These are phyloP conservation scores for Stenchaetothrips biformis DNA, from an alignment of 2,888 invertebrate genomes.

Conservation along the genomic window DNA sequence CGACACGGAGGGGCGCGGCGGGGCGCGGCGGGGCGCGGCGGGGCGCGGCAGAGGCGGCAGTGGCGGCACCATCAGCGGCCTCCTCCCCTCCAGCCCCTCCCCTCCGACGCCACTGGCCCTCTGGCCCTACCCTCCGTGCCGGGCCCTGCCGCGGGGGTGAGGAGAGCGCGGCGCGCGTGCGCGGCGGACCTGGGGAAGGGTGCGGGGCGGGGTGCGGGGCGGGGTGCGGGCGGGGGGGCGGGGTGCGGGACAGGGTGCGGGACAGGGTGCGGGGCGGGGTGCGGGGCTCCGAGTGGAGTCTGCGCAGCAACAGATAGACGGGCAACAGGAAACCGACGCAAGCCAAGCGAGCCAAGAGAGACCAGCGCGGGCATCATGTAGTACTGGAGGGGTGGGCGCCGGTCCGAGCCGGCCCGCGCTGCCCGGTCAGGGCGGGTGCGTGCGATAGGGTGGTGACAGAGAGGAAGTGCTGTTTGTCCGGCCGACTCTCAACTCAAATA, in stretches of 20 bases:
- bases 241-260: not conserved
- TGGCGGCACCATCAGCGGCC: too few relatives aligned
- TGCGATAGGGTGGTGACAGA: not conserved
- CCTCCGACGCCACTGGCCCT: not conserved
- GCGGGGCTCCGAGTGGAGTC: not conserved
- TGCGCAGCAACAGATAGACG: constrained; percentile 24
- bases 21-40: not conserved
- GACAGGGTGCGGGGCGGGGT: not conserved
- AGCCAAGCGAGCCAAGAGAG: not conserved
- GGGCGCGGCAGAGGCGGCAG: not conserved
- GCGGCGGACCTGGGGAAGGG: not conserved
- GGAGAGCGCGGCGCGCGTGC: too few relatives aligned
- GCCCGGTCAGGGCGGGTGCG: not conserved
- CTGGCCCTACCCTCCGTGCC: not conserved
- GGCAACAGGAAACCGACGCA: constrained; percentile 13
- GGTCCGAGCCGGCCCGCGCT: too few relatives aligned
- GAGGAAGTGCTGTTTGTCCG: constrained; percentile 10
- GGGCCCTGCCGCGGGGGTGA: not conserved
- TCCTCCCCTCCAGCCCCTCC: not conserved
- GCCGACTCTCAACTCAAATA: constrained; percentile 18
- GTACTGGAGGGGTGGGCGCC: not conserved
- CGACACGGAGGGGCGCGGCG: not conserved
- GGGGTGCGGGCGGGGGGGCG: not conserved
- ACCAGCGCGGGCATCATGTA: not conserved
- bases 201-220: not conserved